phyloP scores from a whole-genome alignment of 2,113 vertebrate species.

The Anarrhichthys ocellatus region DNA sequence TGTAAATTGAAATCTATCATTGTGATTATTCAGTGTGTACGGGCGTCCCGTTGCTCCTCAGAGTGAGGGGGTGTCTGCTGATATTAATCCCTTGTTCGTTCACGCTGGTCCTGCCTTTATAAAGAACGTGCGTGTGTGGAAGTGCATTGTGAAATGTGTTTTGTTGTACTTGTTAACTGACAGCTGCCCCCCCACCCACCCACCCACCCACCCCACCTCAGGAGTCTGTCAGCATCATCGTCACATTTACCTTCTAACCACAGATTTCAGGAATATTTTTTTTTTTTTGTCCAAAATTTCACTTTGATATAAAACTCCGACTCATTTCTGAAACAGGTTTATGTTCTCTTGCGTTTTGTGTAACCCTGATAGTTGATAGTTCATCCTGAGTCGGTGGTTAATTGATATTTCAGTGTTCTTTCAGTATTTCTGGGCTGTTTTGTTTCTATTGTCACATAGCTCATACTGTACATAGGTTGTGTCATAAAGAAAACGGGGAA shows the following conservation, averaged over 20 bases:
- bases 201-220: background rate
- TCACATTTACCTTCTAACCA: conserved; percentile 15
- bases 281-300: conserved; percentile 29
- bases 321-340: conserved; percentile 33
- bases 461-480: conserved; percentile 44
- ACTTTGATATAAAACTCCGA: background rate
- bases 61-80: conserved; percentile 17
- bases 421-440: conserved; percentile 48
- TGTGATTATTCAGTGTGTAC: conserved; percentile 34
- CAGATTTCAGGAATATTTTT: conserved; percentile 39
- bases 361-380: conserved; percentile 16
- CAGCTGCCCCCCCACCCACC: background rate
- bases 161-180: conserved; percentile 37
- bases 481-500: conserved; percentile 20
- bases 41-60: background rate
- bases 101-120: conserved; percentile 58
- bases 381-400: conserved; percentile 34
- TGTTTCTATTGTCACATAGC: conserved; percentile 36
- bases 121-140: conserved; percentile 16
- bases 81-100: conserved; percentile 32
- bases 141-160: conserved; percentile 48
- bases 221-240: conserved; percentile 26
- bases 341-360: conserved; percentile 14
- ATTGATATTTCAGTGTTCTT: conserved; percentile 48
- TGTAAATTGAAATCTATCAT: conserved; percentile 35